Evolutionary conservation across 2,888 invertebrate genomes (phyloP).

Genomic region (Rhyacophila evoluta): DNA sequence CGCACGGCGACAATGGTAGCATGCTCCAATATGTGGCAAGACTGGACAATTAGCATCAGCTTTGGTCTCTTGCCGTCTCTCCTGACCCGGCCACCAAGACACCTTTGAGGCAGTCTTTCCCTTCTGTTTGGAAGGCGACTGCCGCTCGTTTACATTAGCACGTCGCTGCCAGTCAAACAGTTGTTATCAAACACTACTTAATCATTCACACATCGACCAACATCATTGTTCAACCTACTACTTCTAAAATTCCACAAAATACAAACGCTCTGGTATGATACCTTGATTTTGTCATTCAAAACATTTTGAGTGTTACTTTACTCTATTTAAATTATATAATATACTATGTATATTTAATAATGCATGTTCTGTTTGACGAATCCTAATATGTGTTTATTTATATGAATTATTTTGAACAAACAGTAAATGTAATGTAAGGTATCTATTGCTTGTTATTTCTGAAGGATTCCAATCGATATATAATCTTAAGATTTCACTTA

Average conservation of each 20-base stretch:
- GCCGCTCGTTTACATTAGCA: constrained; percentile 2
- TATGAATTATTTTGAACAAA: background rate
- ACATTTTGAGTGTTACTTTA: constrained; percentile 2
- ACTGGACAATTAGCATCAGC: constrained; percentile 29
- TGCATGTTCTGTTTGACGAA: constrained; percentile 4
- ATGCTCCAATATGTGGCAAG: background rate
- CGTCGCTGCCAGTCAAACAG: constrained; percentile 18
- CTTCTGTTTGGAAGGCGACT: constrained; percentile 18
- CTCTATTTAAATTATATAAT: background rate
- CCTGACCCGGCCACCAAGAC: constrained; percentile 13
- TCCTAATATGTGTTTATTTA: background rate
- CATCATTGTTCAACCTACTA: constrained; percentile 27
- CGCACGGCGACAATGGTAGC: constrained; percentile 23
- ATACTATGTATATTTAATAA: background rate
- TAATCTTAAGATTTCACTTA: no score
- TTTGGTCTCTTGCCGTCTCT: constrained; percentile 18
- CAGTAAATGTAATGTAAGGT: background rate
- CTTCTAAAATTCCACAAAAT: constrained; percentile 27
- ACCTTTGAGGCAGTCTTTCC: constrained; percentile 14
- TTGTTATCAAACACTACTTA: constrained; percentile 16
- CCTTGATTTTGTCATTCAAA: constrained; percentile 26
- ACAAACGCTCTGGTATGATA: constrained; percentile 11
- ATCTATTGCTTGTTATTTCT: background rate
- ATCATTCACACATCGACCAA: constrained; percentile 22
- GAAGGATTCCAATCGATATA: background rate